phyloP scores from a whole-genome alignment of 2,888 invertebrate genomes.

The Pterostichus niger region DNA sequence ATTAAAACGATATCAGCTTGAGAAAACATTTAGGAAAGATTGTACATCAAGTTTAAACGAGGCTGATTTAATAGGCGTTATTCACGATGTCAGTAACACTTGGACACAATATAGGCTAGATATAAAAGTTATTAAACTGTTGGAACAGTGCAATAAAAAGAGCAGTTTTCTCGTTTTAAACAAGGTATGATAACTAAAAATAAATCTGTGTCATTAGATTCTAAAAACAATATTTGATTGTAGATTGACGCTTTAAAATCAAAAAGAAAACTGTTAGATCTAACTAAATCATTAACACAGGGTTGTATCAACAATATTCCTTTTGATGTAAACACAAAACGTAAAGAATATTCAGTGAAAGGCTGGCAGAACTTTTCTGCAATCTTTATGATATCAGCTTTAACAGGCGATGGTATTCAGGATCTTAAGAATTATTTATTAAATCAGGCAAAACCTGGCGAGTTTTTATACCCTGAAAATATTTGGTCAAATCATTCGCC shows the following conservation, averaged over 20 bases:
- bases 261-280: slow-evolving; percentile 86
- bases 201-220: background rate
- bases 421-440: slow-evolving; percentile 81
- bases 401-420: slow-evolving; percentile 81
- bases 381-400: slow-evolving; percentile 95
- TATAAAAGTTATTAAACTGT: slow-evolving; percentile 83
- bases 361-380: slow-evolving; percentile 90
- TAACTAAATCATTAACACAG: slow-evolving; percentile 85
- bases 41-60: slow-evolving; percentile 81
- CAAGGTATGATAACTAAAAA: slow-evolving; percentile 81
- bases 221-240: slow-evolving; percentile 68
- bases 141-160: slow-evolving; percentile 81
- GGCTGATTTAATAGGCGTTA: slow-evolving; percentile 90
- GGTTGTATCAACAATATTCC: slow-evolving; percentile 74
- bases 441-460: slow-evolving; percentile 82
- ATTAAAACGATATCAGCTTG: slow-evolving; percentile 82
- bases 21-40: slow-evolving; percentile 80
- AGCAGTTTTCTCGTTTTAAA: slow-evolving; percentile 92
- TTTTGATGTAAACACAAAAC: slow-evolving; percentile 68
- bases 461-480: slow-evolving; percentile 84
- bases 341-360: slow-evolving; percentile 68
- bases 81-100: slow-evolving; percentile 90
- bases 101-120: slow-evolving; percentile 85
- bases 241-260: slow-evolving; percentile 86
- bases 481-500: slow-evolving; percentile 87